Evolutionary conservation across 35 echinoderm and acorn worm genomes (phyloP).

Genomic region (Lytechinus pictus): DNA sequence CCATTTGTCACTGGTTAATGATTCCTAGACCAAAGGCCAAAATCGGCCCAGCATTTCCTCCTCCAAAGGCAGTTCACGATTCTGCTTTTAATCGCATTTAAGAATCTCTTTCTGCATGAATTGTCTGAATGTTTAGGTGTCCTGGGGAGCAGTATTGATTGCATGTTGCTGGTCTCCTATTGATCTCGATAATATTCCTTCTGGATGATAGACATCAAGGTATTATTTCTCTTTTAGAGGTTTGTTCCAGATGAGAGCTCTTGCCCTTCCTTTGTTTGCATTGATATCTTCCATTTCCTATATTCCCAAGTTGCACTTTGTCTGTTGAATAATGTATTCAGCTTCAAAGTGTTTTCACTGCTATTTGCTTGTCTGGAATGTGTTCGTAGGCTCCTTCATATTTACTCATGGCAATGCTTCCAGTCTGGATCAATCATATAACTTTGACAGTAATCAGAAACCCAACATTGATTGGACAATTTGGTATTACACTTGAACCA

Average conservation of each 20-base stretch:
- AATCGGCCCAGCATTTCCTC: neutral
- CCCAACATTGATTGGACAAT: neutral
- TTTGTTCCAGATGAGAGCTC: neutral
- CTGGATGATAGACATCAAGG: neutral
- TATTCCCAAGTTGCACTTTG: neutral
- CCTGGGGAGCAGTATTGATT: neutral
- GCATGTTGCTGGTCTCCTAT: neutral
- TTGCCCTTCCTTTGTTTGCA: neutral
- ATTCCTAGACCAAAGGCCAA: slow-evolving; percentile 9
- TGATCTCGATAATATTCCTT: neutral
- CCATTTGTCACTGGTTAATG: slow-evolving; percentile 11
- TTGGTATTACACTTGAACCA: neutral
- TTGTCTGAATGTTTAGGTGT: neutral
- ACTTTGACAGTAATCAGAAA: neutral
- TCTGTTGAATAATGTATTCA: neutral
- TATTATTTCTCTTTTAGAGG: neutral
- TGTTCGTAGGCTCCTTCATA: neutral
- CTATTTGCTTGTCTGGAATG: neutral
- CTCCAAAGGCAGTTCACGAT: neutral
- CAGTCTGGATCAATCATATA: neutral
- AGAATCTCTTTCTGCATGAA: neutral
- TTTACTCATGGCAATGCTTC: neutral
- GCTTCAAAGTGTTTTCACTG: neutral
- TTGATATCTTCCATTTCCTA: neutral
- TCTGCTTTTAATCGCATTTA: neutral